Evolutionary conservation across 2,797 vertebrate genomes (phyloP), one percentile per base, ranked within the genome.

Genomic region (Vultur gryphus): DNA sequence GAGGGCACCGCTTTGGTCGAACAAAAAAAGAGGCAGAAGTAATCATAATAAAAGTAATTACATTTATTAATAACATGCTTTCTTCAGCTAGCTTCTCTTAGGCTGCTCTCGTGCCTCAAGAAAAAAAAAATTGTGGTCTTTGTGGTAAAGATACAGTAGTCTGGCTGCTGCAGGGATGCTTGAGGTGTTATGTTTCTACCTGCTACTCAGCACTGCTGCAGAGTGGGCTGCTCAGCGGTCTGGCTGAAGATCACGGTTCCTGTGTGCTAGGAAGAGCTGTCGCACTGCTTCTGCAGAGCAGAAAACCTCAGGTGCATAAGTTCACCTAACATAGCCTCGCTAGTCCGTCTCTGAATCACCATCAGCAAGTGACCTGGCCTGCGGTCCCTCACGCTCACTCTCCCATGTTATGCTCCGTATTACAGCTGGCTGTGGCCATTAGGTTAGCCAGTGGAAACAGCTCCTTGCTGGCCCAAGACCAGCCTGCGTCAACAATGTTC

Each of bases 401-500:
- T 41, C 33, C 6, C 49, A 31, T 2, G 0, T 12, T 9, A 1
- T 48, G 31, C 31, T 46, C 52, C 54, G 39, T 20, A 8, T 26
- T 25, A 13, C 58, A 31, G 57, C 49, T 58, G 48, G 16, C 84
- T 21, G 43, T 41, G 54, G 35, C 49, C 64, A 4, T 54, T 14
- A 26, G 33, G 9, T 37, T 49, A 13, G 35, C 8, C 49, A 9
- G n/a, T 18, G 59, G 46, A 25, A 70, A 43, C 14, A 20, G 51
- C 10, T 62, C 14, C 52, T 64, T 71, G 57, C 59, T 25, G 46
- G 35, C 23, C 46, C 46, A 73, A 64, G 87, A 37, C 18, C 46
- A 43, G 35, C 28, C 39, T 39, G 16, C 0, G 0, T 6, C 5
- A 2, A 26, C 21, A 28, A 4, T 10, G n/a, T 31, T 86, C 19